phyloP scores from a whole-genome alignment of 2,113 vertebrate species.

The Otocyon megalotis region DNA sequence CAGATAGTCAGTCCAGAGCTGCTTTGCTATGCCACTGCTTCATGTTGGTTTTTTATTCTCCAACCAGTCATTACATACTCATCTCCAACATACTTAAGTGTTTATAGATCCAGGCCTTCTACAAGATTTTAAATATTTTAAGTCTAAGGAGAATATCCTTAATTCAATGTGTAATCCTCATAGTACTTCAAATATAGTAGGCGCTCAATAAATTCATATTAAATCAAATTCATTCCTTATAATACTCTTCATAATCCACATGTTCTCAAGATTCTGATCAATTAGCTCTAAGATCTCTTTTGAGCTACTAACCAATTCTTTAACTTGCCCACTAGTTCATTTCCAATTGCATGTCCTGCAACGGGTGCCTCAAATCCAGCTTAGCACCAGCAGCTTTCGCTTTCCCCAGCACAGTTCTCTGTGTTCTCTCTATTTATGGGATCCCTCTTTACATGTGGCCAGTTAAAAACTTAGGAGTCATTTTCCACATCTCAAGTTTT shows the following conservation, averaged over 20 bases:
- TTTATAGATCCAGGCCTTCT: not conserved
- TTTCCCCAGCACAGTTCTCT: not conserved
- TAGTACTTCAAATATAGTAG: not conserved
- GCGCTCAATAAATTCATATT: not conserved
- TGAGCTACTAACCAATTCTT: not conserved
- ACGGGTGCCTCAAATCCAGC: not conserved
- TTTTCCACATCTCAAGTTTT: constrained; percentile 10
- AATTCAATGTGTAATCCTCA: not conserved
- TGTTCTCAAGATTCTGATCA: not conserved
- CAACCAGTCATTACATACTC: too few species aligned
- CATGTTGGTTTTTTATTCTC: not conserved
- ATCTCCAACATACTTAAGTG: not conserved
- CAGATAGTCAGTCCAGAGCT: not conserved
- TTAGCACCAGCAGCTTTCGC: not conserved
- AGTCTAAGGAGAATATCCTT: constrained; percentile 5
- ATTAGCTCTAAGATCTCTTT: not conserved
- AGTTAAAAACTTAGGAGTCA: not conserved
- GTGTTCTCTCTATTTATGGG: not conserved
- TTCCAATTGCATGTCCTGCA: not conserved
- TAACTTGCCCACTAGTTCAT: not conserved
- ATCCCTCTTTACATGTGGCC: not conserved
- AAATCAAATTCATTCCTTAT: not conserved
- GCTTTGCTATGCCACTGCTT: not conserved
- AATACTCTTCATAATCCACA: not conserved
- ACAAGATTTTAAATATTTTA: not conserved